A percentile compares a stretch with the other conserved stretches of the same genome.
These are phyloP conservation scores for Aproaerema taeniolella DNA, from an alignment of 2,888 invertebrate genomes.

Conservation along the genomic window DNA sequence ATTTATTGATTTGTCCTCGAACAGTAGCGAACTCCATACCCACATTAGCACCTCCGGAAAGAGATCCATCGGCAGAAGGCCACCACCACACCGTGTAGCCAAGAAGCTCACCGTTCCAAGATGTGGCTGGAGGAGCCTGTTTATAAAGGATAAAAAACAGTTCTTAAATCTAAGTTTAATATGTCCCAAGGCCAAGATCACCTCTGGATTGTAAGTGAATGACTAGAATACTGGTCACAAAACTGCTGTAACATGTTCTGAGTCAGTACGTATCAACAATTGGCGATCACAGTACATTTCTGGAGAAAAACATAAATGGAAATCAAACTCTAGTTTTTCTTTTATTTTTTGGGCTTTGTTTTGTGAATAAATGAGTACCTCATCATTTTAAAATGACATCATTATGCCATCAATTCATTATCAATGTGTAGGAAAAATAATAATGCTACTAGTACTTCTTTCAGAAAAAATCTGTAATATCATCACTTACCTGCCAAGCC, in stretches of 20 bases:
- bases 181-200: not conserved
- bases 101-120: slow-evolving; percentile 86
- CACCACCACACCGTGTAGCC: slow-evolving; percentile 87
- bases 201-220: no score
- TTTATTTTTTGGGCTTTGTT: no score
- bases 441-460: not conserved
- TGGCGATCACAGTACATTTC: no score
- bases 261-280: no score
- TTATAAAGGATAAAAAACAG: slow-evolving; percentile 11
- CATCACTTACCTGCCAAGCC: slow-evolving; percentile 73
- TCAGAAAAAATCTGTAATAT: slow-evolving; percentile 5
- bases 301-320: no score
- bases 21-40: slow-evolving; percentile 81
- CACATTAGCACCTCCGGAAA: slow-evolving; percentile 52
- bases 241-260: no score
- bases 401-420: not conserved
- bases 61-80: slow-evolving; percentile 60
- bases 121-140: slow-evolving; percentile 82
- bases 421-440: not conserved
- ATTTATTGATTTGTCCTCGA: slow-evolving; percentile 84
- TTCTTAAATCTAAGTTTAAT: not conserved
- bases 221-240: no score
- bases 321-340: no score
- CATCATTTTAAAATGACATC: not conserved
- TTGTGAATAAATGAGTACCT: not conserved